Base-by-base conservation (phyloP, 2,797 vertebrate genomes). In the Myotis findleyi region DNA sequence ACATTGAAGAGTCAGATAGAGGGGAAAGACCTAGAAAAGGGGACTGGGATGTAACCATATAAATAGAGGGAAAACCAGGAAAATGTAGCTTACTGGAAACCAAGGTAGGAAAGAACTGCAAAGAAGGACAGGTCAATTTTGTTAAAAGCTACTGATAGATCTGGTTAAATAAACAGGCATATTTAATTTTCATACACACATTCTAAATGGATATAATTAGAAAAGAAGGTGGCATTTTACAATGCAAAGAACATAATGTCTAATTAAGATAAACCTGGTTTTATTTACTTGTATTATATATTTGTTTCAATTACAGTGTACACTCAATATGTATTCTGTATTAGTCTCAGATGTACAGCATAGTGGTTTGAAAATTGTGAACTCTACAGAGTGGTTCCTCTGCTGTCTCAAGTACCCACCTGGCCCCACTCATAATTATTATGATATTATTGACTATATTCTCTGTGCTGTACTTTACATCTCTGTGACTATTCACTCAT, bases 111-210 rank as follows among this genome's bases (percentile, higher is more conserved):
- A 87, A 91, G 33, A 59, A 59, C 38, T 68, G 87, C 13, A 81
- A 87, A 41, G 38, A 82, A 5, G 49, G 62, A 83, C 69, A 53
- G 18, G 44, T 83, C 25, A 62, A 76, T 64, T 88, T 64, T 62
- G 17, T 62, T 83, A 30, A 94, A 90, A 90, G 36, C 30, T 79
- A 49, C 17, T 72, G 62, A 87, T 47, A 66, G 33, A 76, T 36
- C 53, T 92, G 49, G 36, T 71, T 71, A 92, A 88, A 77, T 82
- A 20, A 47, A 87, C 57, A 91, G 12, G 23, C 18, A 76, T 55
- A 17, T 93, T 92, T 85, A 49, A 89, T 80, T 80, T 83, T 79
- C 21, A 41, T 72, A 71, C 8, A 49, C n/a, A 95, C 25, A 79
- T 89, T 92, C n/a, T 72, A 87, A 59, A 62, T 62, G 9, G 38